These are phyloP conservation scores for Bos indicus DNA, from an alignment of 2,113 vertebrate genomes.

Conservation along the genomic window DNA sequence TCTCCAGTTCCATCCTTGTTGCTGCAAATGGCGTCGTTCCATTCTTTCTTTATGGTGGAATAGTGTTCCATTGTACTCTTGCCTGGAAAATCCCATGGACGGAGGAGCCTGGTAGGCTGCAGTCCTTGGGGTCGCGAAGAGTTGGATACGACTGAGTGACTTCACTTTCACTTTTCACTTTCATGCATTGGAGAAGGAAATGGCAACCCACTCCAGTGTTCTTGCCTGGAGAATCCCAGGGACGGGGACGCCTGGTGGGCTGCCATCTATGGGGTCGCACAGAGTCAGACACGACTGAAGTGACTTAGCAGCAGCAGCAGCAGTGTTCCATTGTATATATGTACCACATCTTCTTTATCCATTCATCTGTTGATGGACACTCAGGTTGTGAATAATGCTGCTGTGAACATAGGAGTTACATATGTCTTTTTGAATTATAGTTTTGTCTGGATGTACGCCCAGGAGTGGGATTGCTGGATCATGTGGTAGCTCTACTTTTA, in stretches of 20 bases:
- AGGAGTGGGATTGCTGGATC: not conserved
- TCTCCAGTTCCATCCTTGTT: not conserved
- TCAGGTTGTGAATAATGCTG: not conserved
- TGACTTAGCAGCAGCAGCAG: too few species aligned
- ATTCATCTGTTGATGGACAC: not conserved
- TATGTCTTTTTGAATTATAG: not conserved
- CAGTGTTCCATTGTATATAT: not conserved
- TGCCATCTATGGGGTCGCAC: too few species aligned
- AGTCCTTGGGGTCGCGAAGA: too few species aligned
- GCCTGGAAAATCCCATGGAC: too few species aligned
- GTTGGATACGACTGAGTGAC: too few species aligned
- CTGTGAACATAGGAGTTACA: not conserved
- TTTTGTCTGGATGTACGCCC: not conserved
- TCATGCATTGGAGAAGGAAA: too few species aligned
- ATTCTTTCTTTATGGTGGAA: not conserved
- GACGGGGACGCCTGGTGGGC: too few species aligned
- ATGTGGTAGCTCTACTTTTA: not conserved
- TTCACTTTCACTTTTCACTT: too few species aligned
- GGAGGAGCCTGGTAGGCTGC: too few species aligned
- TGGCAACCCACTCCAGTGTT: too few species aligned
- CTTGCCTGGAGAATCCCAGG: too few species aligned
- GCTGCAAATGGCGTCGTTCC: not conserved
- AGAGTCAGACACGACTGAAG: too few species aligned
- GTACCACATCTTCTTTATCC: not conserved
- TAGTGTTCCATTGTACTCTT: not conserved